Base-by-base conservation (phyloP, 2,113 vertebrate species). In the Chelonoidis abingdonii region DNA sequence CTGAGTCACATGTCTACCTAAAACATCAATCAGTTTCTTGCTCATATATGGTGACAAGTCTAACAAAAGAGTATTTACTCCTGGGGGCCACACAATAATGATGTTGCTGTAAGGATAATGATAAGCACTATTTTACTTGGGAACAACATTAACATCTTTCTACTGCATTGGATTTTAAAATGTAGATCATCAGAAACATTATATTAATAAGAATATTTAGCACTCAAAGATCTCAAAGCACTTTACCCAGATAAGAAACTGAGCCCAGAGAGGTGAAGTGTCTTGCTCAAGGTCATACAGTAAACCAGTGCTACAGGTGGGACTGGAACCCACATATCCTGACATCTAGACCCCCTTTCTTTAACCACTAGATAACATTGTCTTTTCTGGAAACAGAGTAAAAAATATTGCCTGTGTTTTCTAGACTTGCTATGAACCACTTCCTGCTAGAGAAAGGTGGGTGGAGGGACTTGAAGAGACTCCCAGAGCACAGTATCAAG, bases 21-120 rank as follows among this genome's bases (percentile, higher is more conserved):
- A 80, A 96, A 86, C n/a, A 91, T n/a, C 38, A 87, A 79, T 65
- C 75, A 16, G 35, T 81, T 65, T 94, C 89, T 92, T 75, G 96
- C 81, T 95, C 75, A 69, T 91, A 97, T 3, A 81, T 2, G 35
- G 76, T 85, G 91, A 89, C 85, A 94, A 95, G 92, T 93, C 85
- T 93, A 93, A 95, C 93, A 94, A 92, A 97, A 89, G 87, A 81
- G 75, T 95, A 94, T 95, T 96, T 97, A 93, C 95, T 84, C 94
- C 84, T 1, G 47, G 95, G 92, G 92, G 69, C 31, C 89, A 91
- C 57, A 95, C 83, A 92, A 94, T 96, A 89, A 93, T 29, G 88
- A 5, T 59, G 93, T 96, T 96, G 94, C 86, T 96, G 10, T 35
- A 14, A 92, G 91, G 94, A 93, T 88, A 97, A 97, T 93, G 84